Evolutionary conservation across 2,888 invertebrate species (phyloP).

Genomic region (Oithona nana): DNA sequence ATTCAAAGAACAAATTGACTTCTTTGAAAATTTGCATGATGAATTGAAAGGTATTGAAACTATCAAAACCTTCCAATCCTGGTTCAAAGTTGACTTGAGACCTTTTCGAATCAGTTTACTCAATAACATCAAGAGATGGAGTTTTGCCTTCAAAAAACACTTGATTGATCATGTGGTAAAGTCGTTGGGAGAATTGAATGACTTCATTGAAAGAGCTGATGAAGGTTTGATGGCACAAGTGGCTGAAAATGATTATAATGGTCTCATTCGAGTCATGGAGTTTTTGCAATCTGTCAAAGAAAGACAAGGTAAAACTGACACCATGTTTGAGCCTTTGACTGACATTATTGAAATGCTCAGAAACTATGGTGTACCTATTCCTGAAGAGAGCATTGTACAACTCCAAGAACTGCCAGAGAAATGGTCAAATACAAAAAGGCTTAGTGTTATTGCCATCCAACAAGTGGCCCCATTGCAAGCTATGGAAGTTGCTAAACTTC

Average conservation of each 20-base stretch:
- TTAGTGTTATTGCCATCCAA: constrained; percentile 73
- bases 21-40: constrained; percentile 64
- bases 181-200: constrained; percentile 60
- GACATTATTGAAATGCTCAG: constrained; percentile 80
- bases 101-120: constrained; percentile 77
- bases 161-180: constrained; percentile 66
- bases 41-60: constrained; percentile 71
- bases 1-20: constrained; percentile 77
- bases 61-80: constrained; percentile 61
- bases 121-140: constrained; percentile 81
- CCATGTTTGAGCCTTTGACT: constrained; percentile 84
- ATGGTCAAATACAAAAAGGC: constrained; percentile 84
- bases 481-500: constrained; percentile 72
- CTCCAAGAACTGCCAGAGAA: constrained; percentile 75
- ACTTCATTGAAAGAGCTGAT: constrained; percentile 74
- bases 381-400: constrained; percentile 45
- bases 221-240: constrained; percentile 60
- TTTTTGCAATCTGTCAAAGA: constrained; percentile 61
- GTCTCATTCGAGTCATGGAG: constrained; percentile 76
- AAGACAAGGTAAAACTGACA: constrained; percentile 63
- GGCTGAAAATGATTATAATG: constrained; percentile 70
- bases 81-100: constrained; percentile 75
- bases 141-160: constrained; percentile 87
- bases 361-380: constrained; percentile 87
- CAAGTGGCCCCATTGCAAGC: constrained; percentile 88